phyloP scores from a whole-genome alignment of 2,888 invertebrate species.

The Apamea anceps region DNA sequence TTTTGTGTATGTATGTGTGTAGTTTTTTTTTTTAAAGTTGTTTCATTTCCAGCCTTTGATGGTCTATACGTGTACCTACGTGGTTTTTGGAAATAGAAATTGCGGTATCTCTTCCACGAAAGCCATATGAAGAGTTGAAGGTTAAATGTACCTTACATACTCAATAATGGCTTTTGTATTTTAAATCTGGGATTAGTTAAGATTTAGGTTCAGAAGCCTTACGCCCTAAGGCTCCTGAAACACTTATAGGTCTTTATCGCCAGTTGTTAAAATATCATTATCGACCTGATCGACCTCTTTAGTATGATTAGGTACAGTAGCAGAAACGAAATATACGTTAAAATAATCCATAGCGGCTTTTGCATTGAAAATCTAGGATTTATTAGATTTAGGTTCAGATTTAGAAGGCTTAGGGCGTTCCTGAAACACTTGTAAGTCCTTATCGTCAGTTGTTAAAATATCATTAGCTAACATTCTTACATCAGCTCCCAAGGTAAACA shows the following conservation, averaged over 20 bases:
- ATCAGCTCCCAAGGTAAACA: slow-evolving; percentile 24
- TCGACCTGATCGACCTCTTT: neutral
- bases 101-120: neutral
- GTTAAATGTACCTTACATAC: neutral
- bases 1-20: neutral
- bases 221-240: too few relatives aligned
- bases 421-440: neutral
- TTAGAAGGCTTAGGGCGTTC: slow-evolving; percentile 6
- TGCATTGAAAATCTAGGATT: neutral
- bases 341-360: neutral
- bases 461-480: slow-evolving; percentile 21
- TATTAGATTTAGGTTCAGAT: slow-evolving; percentile 7
- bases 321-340: neutral
- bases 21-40: neutral
- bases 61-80: neutral
- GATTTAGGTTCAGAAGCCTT: neutral
- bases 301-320: neutral
- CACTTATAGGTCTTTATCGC: neutral
- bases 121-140: neutral
- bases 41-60: neutral
- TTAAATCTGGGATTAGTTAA: neutral
- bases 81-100: neutral
- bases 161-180: neutral
- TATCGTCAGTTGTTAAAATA: slow-evolving; percentile 14
- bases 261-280: neutral